phyloP scores from a whole-genome alignment of 2,113 vertebrate genomes.

The Jacana jacana region DNA sequence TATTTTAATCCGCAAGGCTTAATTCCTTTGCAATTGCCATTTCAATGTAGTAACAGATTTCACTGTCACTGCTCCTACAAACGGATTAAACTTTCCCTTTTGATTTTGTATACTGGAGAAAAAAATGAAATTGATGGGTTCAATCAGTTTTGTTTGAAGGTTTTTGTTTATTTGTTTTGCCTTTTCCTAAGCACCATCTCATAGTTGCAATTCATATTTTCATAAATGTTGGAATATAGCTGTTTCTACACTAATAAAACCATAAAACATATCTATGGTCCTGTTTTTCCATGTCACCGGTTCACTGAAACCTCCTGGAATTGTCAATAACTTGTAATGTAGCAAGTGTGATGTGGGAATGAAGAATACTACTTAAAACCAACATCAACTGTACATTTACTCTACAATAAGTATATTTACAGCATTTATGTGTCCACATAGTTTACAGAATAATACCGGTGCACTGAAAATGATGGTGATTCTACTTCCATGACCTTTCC shows the following conservation, averaged over 20 bases:
- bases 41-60: not conserved
- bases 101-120: not conserved
- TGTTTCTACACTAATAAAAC: not conserved
- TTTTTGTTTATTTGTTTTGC: not conserved
- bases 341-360: not conserved
- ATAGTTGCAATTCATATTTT: not conserved
- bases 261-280: not conserved
- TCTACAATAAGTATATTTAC: not conserved
- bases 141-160: not conserved
- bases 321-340: not conserved
- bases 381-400: not conserved
- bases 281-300: not conserved
- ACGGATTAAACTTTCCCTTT: not conserved
- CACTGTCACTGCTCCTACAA: not conserved
- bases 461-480: not conserved
- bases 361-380: not conserved
- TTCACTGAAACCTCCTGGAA: not conserved
- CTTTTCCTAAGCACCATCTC: not conserved
- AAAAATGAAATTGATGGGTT: not conserved
- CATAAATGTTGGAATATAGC: not conserved
- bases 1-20: constrained; percentile 33
- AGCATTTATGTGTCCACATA: not conserved
- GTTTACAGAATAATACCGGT: not conserved
- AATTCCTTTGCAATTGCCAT: constrained; percentile 8
- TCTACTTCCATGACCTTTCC: not conserved